A percentile compares a stretch with the other conserved stretches of the same genome.
These are phyloP conservation scores for Nasonia vitripennis DNA, from an alignment of 1,140 invertebrate species.

Conservation along the genomic window DNA sequence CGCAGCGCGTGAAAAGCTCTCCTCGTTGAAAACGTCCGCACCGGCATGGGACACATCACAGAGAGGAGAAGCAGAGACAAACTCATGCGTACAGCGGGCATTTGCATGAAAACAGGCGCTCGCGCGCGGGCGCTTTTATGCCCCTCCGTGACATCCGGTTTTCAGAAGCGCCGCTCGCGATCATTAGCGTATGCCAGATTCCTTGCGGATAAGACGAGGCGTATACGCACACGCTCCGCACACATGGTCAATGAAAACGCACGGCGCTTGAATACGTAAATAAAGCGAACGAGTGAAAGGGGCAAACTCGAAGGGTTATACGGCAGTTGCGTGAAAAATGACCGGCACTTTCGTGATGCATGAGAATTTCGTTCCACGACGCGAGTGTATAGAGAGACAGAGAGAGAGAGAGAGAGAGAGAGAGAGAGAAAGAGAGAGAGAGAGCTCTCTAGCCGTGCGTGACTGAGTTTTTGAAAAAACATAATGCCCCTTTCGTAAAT, in stretches of 20 bases:
- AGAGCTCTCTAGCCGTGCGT: conserved; percentile 13
- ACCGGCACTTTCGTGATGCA: conserved; percentile 39
- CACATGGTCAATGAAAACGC: conserved; percentile 42
- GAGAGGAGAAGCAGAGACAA: not conserved
- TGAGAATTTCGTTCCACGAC: conserved; percentile 40
- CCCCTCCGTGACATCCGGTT: conserved; percentile 57
- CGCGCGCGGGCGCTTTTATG: conserved; percentile 46
- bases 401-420: too few species aligned
- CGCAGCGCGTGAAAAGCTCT: conserved; percentile 50
- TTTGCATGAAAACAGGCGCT: conserved; percentile 56
- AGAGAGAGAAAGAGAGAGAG: not conserved
- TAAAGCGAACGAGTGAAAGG: conserved; percentile 7
- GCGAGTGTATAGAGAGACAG: too few species aligned
- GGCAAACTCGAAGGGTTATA: conserved; percentile 6
- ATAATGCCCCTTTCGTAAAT: conserved; percentile 40
- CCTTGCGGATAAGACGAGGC: conserved; percentile 52
- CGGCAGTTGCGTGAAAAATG: conserved; percentile 45
- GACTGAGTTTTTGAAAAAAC: conserved; percentile 46
- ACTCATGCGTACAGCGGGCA: conserved; percentile 29
- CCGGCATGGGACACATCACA: conserved; percentile 33
- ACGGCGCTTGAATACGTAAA: conserved; percentile 45
- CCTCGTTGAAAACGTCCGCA: conserved; percentile 27
- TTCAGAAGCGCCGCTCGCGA: conserved; percentile 53
- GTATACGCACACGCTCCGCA: conserved; percentile 36
- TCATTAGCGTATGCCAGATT: conserved; percentile 59